These are phyloP conservation scores for Novumbra hubbsi DNA, from an alignment of 2,797 vertebrate genomes.

Conservation along the genomic window DNA sequence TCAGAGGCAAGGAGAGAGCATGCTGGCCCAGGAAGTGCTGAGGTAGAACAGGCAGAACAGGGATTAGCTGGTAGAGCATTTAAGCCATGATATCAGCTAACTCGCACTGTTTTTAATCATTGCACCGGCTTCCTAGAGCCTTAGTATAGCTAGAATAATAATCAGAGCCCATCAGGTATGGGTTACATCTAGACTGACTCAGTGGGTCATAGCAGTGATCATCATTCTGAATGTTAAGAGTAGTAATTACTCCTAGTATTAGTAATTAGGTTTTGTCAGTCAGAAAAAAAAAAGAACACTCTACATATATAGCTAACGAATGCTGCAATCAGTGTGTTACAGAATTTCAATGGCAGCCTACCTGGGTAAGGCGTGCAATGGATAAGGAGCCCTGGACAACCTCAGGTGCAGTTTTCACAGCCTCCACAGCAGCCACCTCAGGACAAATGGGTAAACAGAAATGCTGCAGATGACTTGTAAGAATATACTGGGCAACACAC, in stretches of 20 bases:
- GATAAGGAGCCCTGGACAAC: constrained; percentile 61
- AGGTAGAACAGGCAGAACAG: constrained; percentile 12
- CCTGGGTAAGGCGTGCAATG: constrained; percentile 69
- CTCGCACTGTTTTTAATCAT: neutral
- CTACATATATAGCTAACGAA: neutral
- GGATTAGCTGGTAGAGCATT: neutral
- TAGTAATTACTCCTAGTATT: too few species aligned
- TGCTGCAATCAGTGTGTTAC: neutral
- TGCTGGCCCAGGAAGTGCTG: constrained; percentile 76
- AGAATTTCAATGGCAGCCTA: constrained; percentile 43
- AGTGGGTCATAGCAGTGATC: neutral
- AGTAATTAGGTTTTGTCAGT: too few species aligned
- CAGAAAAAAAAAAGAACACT: neutral
- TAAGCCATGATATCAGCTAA: neutral
- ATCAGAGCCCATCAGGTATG: neutral
- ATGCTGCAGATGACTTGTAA: constrained; percentile 17
- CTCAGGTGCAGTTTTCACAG: constrained; percentile 36
- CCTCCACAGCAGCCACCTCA: constrained; percentile 33
- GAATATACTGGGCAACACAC: constrained; percentile 18
- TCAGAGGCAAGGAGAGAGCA: constrained; percentile 57
- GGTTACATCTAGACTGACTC: neutral
- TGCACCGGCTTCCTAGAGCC: neutral
- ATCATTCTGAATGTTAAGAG: neutral
- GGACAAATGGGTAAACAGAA: constrained; percentile 31
- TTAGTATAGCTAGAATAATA: neutral